Evolutionary conservation across 2,888 invertebrate genomes (phyloP).

Genomic region (Clostera curtula): DNA sequence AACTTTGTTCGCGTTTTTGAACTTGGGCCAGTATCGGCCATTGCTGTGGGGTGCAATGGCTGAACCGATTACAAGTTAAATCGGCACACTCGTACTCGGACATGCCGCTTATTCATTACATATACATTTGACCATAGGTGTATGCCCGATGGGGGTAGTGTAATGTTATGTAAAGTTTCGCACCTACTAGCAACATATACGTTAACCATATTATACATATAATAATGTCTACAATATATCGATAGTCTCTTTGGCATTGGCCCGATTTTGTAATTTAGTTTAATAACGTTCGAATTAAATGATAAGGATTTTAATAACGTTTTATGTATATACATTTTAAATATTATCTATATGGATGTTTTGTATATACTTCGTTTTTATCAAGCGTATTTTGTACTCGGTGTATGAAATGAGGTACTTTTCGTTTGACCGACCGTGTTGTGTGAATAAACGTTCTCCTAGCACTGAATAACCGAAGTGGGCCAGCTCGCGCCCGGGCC

Average conservation of each 20-base stretch:
- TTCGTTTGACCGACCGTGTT: neutral
- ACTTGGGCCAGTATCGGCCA: too few species aligned
- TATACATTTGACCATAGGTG: constrained; percentile 11
- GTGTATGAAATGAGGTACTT: constrained; percentile 12
- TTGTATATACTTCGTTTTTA: constrained; percentile 30
- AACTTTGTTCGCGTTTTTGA: too few species aligned
- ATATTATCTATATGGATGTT: constrained; percentile 22
- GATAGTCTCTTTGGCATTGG: constrained; percentile 12
- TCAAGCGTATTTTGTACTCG: constrained; percentile 21
- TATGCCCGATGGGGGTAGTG: constrained; percentile 12
- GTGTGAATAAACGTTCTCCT: constrained; percentile 3
- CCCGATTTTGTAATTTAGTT: constrained; percentile 22
- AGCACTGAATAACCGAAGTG: too few species aligned
- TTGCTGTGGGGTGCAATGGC: too few species aligned
- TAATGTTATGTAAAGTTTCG: constrained; percentile 15
- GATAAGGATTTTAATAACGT: constrained; percentile 32
- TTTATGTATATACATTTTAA: constrained; percentile 32
- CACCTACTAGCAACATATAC: constrained; percentile 10
- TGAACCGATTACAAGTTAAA: too few species aligned
- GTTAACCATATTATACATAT: constrained; percentile 10
- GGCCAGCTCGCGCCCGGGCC: too few species aligned
- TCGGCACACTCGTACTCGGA: too few species aligned
- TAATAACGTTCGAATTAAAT: constrained; percentile 23
- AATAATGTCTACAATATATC: constrained; percentile 9
- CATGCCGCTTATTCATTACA: too few species aligned